phyloP scores from a whole-genome alignment of 2,113 vertebrate species.

The Athene cunicularia region DNA sequence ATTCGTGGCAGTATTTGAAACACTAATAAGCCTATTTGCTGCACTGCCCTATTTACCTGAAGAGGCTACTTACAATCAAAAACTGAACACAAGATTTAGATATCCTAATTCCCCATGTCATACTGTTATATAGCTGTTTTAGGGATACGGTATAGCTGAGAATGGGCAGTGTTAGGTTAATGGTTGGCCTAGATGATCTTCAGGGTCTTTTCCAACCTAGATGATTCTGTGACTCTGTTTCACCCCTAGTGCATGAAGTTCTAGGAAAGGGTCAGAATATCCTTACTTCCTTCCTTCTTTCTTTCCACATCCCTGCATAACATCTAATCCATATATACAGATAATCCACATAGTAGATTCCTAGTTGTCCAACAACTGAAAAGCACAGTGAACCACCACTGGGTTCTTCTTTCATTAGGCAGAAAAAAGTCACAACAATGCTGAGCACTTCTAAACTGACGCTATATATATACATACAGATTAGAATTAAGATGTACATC shows the following conservation, averaged over 20 bases:
- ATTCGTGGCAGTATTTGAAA: background rate
- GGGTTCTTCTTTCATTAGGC: background rate
- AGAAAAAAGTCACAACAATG: background rate
- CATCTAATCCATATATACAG: background rate
- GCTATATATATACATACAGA: background rate
- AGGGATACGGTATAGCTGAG: too few species aligned
- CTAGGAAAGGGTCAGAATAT: background rate
- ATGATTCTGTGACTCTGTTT: background rate
- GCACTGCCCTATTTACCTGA: background rate
- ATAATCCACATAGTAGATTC: background rate
- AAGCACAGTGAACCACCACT: background rate
- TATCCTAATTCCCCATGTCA: too few species aligned
- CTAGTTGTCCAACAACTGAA: background rate
- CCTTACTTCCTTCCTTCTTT: background rate
- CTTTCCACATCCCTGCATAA: background rate
- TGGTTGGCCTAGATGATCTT: too few species aligned
- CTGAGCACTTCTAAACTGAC: background rate
- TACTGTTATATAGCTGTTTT: too few species aligned
- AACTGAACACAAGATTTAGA: background rate
- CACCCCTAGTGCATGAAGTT: background rate
- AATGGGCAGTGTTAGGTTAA: too few species aligned
- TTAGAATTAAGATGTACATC: background rate
- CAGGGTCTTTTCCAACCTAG: too few species aligned
- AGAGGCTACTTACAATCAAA: background rate
- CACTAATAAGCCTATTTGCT: background rate